A percentile compares a stretch with the other conserved stretches of the same genome.
Conservation (phyloP, 2,113 vertebrate species). For the Aptenodytes forsteri region DNA sequence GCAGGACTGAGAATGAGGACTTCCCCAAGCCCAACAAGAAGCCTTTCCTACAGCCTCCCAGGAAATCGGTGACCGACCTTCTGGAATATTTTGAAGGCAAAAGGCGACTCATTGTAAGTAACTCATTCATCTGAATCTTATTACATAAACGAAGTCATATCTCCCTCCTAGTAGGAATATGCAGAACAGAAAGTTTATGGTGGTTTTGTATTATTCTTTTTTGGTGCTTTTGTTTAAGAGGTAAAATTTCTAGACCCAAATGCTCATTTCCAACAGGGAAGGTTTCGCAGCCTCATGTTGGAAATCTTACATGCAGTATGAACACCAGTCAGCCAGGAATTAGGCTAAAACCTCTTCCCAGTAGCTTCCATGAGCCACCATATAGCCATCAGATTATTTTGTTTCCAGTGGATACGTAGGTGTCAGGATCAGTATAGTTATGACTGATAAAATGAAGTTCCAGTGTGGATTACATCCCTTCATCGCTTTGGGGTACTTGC, state of each 20-base stretch:
- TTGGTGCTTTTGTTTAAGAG: not conserved
- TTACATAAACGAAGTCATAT: not conserved
- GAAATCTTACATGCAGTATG: not conserved
- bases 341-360: not conserved
- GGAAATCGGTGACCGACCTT: conserved; percentile 79
- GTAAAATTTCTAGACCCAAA: not conserved
- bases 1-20: conserved; percentile 80
- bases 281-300: not conserved
- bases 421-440: not conserved
- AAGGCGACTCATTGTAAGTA: conserved; percentile 92
- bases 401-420: not conserved
- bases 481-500: not conserved
- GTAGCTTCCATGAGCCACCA: not conserved
- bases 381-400: not conserved
- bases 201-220: not conserved
- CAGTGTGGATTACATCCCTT: conserved; percentile 10
- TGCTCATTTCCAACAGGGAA: not conserved
- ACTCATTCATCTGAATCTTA: not conserved
- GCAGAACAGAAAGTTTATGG: not conserved
- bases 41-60: conserved; percentile 68
- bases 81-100: conserved; percentile 93
- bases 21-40: conserved; percentile 81
- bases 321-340: not conserved
- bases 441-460: not conserved
- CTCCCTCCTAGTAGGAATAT: not conserved